Percentiles rank a stretch among this genome's conserved stretches.
These are phyloP conservation scores for Taphrorychus bicolor DNA, from an alignment of 2,888 invertebrate genomes.

Conservation along the genomic window DNA sequence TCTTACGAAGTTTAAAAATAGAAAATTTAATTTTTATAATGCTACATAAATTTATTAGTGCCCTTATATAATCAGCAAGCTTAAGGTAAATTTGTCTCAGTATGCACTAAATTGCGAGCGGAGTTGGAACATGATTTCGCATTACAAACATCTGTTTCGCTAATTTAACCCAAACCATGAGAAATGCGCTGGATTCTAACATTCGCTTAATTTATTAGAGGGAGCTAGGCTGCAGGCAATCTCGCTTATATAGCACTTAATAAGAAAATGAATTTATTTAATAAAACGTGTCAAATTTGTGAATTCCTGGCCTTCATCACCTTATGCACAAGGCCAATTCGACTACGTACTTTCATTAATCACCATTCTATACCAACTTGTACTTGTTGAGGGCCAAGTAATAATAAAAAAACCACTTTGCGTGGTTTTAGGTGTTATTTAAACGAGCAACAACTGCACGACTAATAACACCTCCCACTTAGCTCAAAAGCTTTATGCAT, in stretches of 20 bases:
- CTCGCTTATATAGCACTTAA: neutral
- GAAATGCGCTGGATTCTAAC: neutral
- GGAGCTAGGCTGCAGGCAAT: neutral
- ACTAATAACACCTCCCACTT: neutral
- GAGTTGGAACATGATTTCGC: neutral
- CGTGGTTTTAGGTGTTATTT: neutral
- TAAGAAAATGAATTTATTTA: neutral
- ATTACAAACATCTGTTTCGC: neutral
- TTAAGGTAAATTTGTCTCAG: no score
- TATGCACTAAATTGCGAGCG: neutral
- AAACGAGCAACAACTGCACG: neutral
- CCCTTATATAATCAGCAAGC: no score
- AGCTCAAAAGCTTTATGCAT: neutral
- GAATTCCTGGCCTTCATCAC: neutral
- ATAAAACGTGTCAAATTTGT: neutral
- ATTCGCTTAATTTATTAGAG: neutral
- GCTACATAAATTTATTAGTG: no score
- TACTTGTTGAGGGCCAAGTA: no score
- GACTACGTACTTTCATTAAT: neutral
- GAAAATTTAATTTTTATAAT: no score
- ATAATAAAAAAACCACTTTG: no score
- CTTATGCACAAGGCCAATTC: no score
- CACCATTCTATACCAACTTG: no score
- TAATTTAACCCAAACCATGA: no score
- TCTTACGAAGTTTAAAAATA: no score